These are phyloP conservation scores for Diloba caeruleocephala DNA, from an alignment of 2,888 invertebrate genomes.

Conservation along the genomic window DNA sequence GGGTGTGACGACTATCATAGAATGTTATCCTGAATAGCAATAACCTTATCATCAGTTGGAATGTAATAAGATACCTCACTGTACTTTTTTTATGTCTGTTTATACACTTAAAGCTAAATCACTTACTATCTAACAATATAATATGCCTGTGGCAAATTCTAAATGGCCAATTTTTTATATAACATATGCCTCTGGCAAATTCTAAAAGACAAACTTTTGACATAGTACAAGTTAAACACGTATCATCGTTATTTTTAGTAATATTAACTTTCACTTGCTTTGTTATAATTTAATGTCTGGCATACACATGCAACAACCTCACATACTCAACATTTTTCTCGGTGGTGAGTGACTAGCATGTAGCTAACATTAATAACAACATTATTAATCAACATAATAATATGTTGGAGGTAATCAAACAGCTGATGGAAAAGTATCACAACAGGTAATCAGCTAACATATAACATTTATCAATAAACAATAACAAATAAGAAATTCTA, in stretches of 20 bases:
- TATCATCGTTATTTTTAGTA: too few relatives aligned
- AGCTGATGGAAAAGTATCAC: neutral
- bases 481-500: neutral
- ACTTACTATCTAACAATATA: too few relatives aligned
- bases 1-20: too few relatives aligned
- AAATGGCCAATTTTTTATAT: neutral
- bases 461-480: slow-evolving; percentile 2
- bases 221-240: too few relatives aligned
- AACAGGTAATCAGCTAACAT: neutral
- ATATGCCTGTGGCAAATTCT: slow-evolving; percentile 1
- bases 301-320: slow-evolving; percentile 2
- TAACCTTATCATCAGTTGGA: slow-evolving; percentile 10
- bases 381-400: neutral
- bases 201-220: too few relatives aligned
- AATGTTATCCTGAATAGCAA: neutral
- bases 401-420: slow-evolving; percentile 1
- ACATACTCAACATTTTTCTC: slow-evolving; percentile 6
- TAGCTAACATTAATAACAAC: slow-evolving; percentile 5
- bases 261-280: too few relatives aligned
- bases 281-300: neutral
- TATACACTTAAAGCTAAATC: too few relatives aligned
- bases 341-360: slow-evolving; percentile 41
- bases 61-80: slow-evolving; percentile 18
- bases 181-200: too few relatives aligned
- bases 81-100: slow-evolving; percentile 27